These are phyloP conservation scores for Xiphophorus hellerii DNA, from an alignment of 2,113 vertebrate species.

Conservation along the genomic window DNA sequence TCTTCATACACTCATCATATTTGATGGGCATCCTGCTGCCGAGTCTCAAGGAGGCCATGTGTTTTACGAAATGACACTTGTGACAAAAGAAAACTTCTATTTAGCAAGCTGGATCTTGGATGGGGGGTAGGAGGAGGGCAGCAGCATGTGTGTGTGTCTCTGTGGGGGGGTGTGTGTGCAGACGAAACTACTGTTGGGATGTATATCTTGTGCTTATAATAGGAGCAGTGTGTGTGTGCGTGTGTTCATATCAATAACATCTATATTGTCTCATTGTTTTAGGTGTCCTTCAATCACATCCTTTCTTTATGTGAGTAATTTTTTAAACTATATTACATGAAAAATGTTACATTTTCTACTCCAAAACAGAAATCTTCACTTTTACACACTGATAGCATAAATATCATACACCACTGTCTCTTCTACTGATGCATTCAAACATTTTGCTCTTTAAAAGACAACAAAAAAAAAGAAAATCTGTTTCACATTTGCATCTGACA, in stretches of 20 bases:
- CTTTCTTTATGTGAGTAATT: conserved; percentile 76
- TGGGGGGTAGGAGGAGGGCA: conserved; percentile 57
- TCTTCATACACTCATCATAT: conserved; percentile 76
- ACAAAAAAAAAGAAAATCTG: conserved; percentile 64
- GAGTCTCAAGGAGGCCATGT: conserved; percentile 85
- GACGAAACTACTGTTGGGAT: conserved; percentile 7
- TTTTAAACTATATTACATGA: conserved; percentile 64
- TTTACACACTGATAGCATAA: conserved; percentile 68
- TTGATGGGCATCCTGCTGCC: conserved; percentile 82
- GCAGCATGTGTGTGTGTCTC: conserved; percentile 25
- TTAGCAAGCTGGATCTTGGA: conserved; percentile 85
- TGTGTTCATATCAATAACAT: conserved; percentile 62
- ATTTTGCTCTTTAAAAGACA: conserved; percentile 80
- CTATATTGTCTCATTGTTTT: conserved; percentile 49
- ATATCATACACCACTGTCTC: conserved; percentile 68
- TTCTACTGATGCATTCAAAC: conserved; percentile 77
- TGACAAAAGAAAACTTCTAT: conserved; percentile 84
- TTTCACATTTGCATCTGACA: conserved; percentile 84
- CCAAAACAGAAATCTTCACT: conserved; percentile 65
- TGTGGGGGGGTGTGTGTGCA: conserved; percentile 13
- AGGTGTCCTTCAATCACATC: conserved; percentile 77
- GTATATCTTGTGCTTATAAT: conserved; percentile 38
- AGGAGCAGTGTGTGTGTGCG: conserved; percentile 63
- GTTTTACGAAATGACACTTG: conserved; percentile 82
- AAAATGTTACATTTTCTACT: conserved; percentile 69